These are phyloP conservation scores for Trissolcus japonicus DNA, from an alignment of 2,888 invertebrate species.

Conservation along the genomic window DNA sequence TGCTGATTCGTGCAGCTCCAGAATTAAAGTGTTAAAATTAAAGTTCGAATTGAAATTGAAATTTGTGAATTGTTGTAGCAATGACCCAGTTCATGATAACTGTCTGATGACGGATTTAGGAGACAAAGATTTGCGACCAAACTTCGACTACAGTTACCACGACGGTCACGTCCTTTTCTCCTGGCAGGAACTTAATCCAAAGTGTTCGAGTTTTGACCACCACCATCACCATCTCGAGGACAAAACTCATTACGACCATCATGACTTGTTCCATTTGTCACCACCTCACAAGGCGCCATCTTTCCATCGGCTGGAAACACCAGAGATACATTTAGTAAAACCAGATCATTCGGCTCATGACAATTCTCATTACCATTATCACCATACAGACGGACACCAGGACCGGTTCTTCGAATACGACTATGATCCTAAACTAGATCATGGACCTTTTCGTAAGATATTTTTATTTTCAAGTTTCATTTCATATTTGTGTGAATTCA, in stretches of 20 bases:
- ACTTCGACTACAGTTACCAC: constrained; percentile 85
- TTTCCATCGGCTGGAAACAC: constrained; percentile 5
- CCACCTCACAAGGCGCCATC: constrained; percentile 10
- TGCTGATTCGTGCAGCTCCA: too few species aligned
- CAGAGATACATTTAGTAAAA: constrained; percentile 35
- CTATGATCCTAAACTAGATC: constrained; percentile 23
- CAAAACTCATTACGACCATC: constrained; percentile 6
- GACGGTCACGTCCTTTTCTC: constrained; percentile 85
- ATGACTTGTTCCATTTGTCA: constrained; percentile 6
- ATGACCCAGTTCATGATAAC: constrained; percentile 76
- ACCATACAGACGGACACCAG: not conserved
- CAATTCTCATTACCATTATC: not conserved
- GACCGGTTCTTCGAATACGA: constrained; percentile 36
- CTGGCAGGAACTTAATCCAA: constrained; percentile 87
- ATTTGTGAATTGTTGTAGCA: constrained; percentile 12
- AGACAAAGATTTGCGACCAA: constrained; percentile 84
- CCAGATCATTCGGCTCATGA: constrained; percentile 12
- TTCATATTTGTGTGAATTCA: not conserved
- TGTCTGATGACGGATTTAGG: constrained; percentile 88
- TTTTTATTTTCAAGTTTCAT: not conserved
- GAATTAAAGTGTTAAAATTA: too few species aligned
- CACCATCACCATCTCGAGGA: not conserved
- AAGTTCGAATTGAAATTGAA: not conserved
- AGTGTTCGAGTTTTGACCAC: constrained; percentile 76
- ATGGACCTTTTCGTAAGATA: constrained; percentile 32